A percentile compares a stretch with the other conserved stretches of the same genome.
phyloP scores from a whole-genome alignment of 2,888 invertebrate species.

The Trilocha varians region DNA sequence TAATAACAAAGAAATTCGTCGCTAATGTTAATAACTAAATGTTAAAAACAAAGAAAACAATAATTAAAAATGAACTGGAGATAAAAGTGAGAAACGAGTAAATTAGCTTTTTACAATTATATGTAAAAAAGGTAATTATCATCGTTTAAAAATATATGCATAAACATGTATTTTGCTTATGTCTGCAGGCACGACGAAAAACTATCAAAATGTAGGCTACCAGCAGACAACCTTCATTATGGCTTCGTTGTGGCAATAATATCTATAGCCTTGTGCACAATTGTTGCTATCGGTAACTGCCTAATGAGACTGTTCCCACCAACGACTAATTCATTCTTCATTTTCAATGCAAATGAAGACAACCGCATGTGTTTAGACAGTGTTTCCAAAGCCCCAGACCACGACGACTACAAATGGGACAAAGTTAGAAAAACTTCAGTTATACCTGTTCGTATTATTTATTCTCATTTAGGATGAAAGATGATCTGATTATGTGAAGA shows the following conservation, averaged over 20 bases:
- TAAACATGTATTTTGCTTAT: not conserved
- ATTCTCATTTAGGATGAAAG: too few species aligned
- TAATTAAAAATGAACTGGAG: too few species aligned
- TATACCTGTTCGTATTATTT: constrained; percentile 2
- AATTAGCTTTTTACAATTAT: too few species aligned
- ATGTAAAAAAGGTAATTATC: too few species aligned
- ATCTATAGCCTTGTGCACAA: constrained; percentile 29
- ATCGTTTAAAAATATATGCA: not conserved
- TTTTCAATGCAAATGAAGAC: constrained; percentile 60
- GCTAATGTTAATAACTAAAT: too few species aligned
- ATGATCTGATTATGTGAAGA: too few species aligned
- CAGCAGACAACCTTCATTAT: constrained; percentile 31
- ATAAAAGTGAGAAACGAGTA: too few species aligned
- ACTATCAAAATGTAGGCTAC: constrained; percentile 31
- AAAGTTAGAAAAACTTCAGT: not conserved
- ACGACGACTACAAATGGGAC: not conserved
- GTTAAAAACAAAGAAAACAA: too few species aligned
- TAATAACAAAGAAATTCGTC: too few species aligned
- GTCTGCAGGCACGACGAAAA: constrained; percentile 43
- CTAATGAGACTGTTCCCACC: constrained; percentile 44
- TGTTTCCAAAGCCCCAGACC: constrained; percentile 9
- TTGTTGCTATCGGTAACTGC: constrained; percentile 38
- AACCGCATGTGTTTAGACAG: constrained; percentile 48
- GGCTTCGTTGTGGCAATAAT: constrained; percentile 38
- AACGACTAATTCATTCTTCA: constrained; percentile 48